A percentile compares a stretch with the other conserved stretches of the same genome.
Conservation (phyloP, 1,140 invertebrate genomes). For the Drosophila repletoides region DNA sequence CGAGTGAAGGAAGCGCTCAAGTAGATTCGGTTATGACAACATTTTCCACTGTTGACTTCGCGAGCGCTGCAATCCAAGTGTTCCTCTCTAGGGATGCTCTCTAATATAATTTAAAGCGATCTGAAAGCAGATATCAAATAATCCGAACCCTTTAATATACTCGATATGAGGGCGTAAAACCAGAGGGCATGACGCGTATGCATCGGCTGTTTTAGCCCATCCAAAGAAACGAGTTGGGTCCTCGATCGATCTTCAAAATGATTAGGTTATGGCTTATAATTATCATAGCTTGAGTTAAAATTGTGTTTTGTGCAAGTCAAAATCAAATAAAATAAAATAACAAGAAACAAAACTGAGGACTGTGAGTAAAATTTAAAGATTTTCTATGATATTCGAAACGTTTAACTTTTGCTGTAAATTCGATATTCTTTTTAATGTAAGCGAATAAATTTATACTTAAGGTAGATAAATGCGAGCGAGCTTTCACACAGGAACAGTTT, state of each 20-base stretch:
- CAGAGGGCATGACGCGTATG: no score
- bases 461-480: slow-evolving; percentile 31
- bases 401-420: slow-evolving; percentile 25
- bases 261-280: slow-evolving; percentile 25
- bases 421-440: slow-evolving; percentile 32
- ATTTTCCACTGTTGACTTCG: slow-evolving; percentile 15
- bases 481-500: slow-evolving; percentile 33
- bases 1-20: slow-evolving; percentile 86
- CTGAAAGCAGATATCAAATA: slow-evolving; percentile 9
- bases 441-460: slow-evolving; percentile 7
- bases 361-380: slow-evolving; percentile 49
- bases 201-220: slow-evolving; percentile 30
- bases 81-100: slow-evolving; percentile 36
- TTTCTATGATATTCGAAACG: slow-evolving; percentile 34
- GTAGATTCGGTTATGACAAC: slow-evolving; percentile 31
- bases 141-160: neutral
- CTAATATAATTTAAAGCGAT: slow-evolving; percentile 8
- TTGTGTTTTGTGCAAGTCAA: slow-evolving; percentile 52
- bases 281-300: slow-evolving; percentile 24
- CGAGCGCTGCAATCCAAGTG: slow-evolving; percentile 24
- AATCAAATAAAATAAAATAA: slow-evolving; percentile 10
- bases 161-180: no score
- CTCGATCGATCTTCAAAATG: slow-evolving; percentile 40
- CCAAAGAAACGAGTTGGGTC: slow-evolving; percentile 34
- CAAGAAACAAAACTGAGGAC: slow-evolving; percentile 22